phyloP scores from a whole-genome alignment of 2,797 vertebrate genomes.

The Ambastaia sidthimunki region DNA sequence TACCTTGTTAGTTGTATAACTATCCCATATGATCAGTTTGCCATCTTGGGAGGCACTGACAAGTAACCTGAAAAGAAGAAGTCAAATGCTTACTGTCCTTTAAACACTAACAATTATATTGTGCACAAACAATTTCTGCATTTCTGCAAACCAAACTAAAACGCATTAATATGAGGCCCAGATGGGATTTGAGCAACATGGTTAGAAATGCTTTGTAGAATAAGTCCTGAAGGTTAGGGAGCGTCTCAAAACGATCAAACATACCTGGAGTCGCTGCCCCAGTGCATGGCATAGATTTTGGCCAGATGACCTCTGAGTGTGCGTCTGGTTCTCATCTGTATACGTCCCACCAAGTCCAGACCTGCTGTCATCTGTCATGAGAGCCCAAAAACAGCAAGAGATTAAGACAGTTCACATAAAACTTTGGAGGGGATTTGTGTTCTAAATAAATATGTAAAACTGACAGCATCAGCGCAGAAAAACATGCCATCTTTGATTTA shows the following conservation, averaged over 20 bases:
- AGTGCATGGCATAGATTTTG: conserved; percentile 99
- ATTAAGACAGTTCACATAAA: neutral
- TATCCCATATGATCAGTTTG: conserved; percentile 91
- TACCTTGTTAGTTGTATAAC: conserved; percentile 92
- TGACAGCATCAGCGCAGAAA: no score
- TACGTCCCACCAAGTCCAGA: conserved; percentile 94
- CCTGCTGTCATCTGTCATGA: conserved; percentile 91
- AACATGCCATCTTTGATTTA: no score
- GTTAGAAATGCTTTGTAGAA: neutral
- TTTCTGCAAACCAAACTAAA: neutral
- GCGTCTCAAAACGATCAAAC: neutral
- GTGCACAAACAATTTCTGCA: neutral
- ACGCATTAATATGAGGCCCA: conserved; percentile 9
- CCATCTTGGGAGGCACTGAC: conserved; percentile 91
- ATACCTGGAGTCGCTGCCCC: conserved; percentile 96
- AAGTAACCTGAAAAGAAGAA: conserved; percentile 76
- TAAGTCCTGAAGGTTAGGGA: neutral
- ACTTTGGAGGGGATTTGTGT: neutral
- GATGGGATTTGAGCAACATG: conserved; percentile 32
- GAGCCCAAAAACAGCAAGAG: conserved; percentile 27
- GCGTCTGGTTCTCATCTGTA: conserved; percentile 97
- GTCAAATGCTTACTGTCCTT: neutral
- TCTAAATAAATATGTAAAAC: neutral
- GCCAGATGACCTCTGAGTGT: conserved; percentile 96
- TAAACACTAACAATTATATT: neutral